A percentile compares a stretch with the other conserved stretches of the same genome.
Conservation (phyloP, 2,113 vertebrate genomes). For the Athene cunicularia region DNA sequence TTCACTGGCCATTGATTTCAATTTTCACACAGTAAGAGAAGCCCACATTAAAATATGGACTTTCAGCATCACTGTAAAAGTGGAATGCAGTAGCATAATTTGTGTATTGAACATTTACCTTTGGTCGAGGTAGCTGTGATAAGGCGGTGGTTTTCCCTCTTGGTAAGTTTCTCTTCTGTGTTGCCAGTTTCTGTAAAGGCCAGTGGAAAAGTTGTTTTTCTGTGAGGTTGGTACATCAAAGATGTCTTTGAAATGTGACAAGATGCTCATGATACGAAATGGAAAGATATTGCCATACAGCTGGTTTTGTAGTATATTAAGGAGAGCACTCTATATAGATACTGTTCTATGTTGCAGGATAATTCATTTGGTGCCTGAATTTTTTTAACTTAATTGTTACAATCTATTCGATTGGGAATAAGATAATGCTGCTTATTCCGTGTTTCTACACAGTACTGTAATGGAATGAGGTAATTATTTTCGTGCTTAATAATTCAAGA, state of each 20-base stretch:
- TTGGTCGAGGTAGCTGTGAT: background rate
- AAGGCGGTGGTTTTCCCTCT: background rate
- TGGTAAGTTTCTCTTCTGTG: background rate
- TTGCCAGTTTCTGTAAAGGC: background rate
- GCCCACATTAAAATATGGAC: background rate
- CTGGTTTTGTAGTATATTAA: slow-evolving; percentile 37
- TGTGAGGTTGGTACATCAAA: background rate
- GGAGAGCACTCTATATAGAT: slow-evolving; percentile 41
- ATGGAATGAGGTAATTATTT: slow-evolving; percentile 70
- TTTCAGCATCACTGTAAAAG: slow-evolving; percentile 15
- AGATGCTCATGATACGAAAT: background rate
- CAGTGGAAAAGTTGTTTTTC: background rate
- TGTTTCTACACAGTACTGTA: slow-evolving; percentile 64
- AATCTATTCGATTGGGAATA: slow-evolving; percentile 43
- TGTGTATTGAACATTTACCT: background rate
- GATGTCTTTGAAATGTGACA: background rate
- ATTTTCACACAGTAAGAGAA: slow-evolving; percentile 53
- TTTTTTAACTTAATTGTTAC: slow-evolving; percentile 58
- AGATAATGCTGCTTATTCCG: slow-evolving; percentile 64
- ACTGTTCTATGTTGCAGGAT: slow-evolving; percentile 29
- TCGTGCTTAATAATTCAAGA: slow-evolving; percentile 47
- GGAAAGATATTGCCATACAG: background rate
- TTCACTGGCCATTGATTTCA: slow-evolving; percentile 14
- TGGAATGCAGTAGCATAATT: background rate
- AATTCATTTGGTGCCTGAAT: slow-evolving; percentile 56